Evolutionary conservation across 2,113 vertebrate genomes (phyloP), one percentile per base, ranked within the genome.

Genomic region (Pardalotus punctatus): DNA sequence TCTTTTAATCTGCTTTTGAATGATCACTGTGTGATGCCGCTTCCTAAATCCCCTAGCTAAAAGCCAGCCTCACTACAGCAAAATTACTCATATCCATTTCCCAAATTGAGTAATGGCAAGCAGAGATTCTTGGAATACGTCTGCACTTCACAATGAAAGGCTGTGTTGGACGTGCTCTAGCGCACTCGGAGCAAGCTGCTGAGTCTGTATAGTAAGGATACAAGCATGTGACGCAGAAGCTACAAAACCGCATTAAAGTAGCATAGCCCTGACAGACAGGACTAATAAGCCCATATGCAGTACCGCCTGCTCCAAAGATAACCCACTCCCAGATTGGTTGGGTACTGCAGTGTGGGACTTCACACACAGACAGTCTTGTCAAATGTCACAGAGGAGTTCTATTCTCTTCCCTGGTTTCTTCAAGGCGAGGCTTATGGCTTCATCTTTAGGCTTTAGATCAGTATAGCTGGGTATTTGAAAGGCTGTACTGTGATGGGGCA

Each of bases 211-310:
- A 76, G 79, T 0, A 3, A 48, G 71, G 64, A 76, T 61, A 73
- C 61, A 48, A 95, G 67, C 35, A 6, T 80, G 85, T 90, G 90
- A 96, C 20, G 79, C 91, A 77, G 82, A 28, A 88, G 71, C 67
- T 94, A 57, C 72, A 88, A 95, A 96, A 53, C 74, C 85, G 92
- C 92, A 93, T 88, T 92, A 92, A 94, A 96, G 96, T 93, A 77
- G 86, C 80, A 54, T 38, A 96, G 94, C 62, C 92, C 82, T 96
- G 94, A 96, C 92, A 94, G 95, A 94, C 95, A 96, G 79, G 90
- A 94, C 92, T 97, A 97, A 95, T 94, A 94, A 95, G 79, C 90
- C 95, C 95, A 92, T 97, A 94, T 86, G 94, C 79, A 83, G 74
- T 86, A 50, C 86, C 94, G 95, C 90, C 96, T 95, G 86, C 92